Conservation (phyloP, 2,113 vertebrate genomes). For the Labeo catla region DNA sequence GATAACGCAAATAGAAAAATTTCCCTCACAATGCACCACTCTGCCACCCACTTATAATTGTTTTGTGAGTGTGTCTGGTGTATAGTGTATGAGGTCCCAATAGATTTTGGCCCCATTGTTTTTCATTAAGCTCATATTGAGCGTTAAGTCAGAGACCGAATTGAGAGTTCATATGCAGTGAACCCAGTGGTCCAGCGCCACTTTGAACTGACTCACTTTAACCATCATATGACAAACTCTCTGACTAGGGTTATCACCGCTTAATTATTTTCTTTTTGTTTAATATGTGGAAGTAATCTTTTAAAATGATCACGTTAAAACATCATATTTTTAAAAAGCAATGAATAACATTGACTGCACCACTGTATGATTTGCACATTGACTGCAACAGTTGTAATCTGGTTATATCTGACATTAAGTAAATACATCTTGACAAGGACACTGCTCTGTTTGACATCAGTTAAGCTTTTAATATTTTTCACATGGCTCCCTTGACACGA, state of each 20-base stretch:
- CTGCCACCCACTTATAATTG: slow-evolving; percentile 65
- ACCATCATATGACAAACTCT: not conserved
- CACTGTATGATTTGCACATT: not conserved
- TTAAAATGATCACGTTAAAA: not conserved
- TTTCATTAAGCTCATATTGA: slow-evolving; percentile 54
- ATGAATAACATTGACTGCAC: not conserved
- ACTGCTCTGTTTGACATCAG: not conserved
- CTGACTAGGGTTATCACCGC: not conserved
- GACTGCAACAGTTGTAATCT: not conserved
- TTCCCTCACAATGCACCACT: slow-evolving; percentile 53
- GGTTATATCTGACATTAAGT: not conserved
- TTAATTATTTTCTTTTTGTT: not conserved
- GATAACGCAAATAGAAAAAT: slow-evolving; percentile 73
- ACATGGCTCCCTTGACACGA: not conserved
- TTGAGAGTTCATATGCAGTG: slow-evolving; percentile 37
- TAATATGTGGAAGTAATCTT: not conserved
- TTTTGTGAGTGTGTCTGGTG: slow-evolving; percentile 46
- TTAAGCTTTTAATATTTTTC: slow-evolving; percentile 3
- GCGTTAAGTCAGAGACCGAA: slow-evolving; percentile 14
- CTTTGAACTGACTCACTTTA: not conserved
- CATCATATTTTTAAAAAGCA: not conserved
- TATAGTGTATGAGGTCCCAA: slow-evolving; percentile 19
- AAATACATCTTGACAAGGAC: not conserved
- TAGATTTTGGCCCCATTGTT: slow-evolving; percentile 44
- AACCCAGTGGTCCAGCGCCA: slow-evolving; percentile 5